Evolutionary conservation across 2,888 invertebrate species (phyloP).

Genomic region (Drosophila borealis): DNA sequence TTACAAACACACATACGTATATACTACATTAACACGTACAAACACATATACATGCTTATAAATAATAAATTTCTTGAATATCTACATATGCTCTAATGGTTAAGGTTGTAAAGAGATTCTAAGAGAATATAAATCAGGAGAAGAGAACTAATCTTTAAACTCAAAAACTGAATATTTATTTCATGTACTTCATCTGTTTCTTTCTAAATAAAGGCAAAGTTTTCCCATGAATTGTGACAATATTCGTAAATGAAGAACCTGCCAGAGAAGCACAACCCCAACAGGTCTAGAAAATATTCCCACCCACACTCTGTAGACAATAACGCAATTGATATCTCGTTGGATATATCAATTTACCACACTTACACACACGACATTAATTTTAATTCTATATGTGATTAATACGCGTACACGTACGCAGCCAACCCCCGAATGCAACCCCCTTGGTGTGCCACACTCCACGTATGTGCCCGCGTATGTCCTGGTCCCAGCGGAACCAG

Average conservation of each 20-base stretch:
- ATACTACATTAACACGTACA: no score
- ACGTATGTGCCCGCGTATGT: conserved; percentile 27
- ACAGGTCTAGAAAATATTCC: conserved; percentile 41
- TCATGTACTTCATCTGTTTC: background rate
- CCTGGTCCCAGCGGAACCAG: conserved; percentile 51
- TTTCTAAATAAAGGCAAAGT: background rate
- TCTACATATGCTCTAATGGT: no score
- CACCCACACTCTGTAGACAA: conserved; percentile 53
- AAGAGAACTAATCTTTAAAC: no score
- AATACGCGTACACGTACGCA: conserved; percentile 34
- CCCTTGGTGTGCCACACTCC: conserved; percentile 10
- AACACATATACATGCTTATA: no score
- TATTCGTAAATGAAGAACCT: conserved; percentile 23
- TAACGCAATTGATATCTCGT: conserved; percentile 61
- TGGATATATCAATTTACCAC: conserved; percentile 73
- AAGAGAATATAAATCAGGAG: no score
- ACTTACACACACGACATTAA: conserved; percentile 69
- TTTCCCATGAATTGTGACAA: conserved; percentile 6
- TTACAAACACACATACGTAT: no score
- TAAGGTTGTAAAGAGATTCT: no score
- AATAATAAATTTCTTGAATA: no score
- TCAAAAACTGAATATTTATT: background rate
- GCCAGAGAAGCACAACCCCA: conserved; percentile 2
- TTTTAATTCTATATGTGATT: conserved; percentile 75
- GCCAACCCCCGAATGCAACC: conserved; percentile 26